phyloP scores from a whole-genome alignment of 2,113 vertebrate species.

The Cochlearius cochlearius region DNA sequence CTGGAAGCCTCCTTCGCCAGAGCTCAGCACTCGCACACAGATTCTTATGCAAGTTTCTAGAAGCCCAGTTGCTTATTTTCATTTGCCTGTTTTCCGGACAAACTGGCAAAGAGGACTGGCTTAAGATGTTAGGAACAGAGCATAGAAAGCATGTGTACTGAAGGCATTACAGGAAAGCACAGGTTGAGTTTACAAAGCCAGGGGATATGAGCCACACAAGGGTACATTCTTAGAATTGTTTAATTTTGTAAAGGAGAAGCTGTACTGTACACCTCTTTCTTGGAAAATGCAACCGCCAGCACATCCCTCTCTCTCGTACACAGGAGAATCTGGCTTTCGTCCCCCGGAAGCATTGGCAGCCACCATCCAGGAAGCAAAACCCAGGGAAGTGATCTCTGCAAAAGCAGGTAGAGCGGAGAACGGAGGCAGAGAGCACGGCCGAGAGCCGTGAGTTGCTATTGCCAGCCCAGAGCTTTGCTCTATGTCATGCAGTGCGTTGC shows the following conservation, averaged over 20 bases:
- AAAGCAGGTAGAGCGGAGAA: slow-evolving; percentile 11
- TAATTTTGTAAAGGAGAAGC: slow-evolving; percentile 47
- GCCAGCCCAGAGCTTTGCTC: not conserved
- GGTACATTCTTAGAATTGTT: slow-evolving; percentile 67
- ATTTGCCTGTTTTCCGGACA: slow-evolving; percentile 29
- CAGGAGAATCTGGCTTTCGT: slow-evolving; percentile 23
- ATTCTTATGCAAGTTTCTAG: slow-evolving; percentile 43
- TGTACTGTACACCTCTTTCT: slow-evolving; percentile 62
- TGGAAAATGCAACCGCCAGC: slow-evolving; percentile 55
- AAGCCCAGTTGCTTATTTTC: slow-evolving; percentile 21
- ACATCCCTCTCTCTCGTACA: slow-evolving; percentile 7
- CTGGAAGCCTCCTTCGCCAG: slow-evolving; percentile 11
- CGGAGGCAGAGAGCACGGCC: not conserved
- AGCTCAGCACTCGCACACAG: not conserved
- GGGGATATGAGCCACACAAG: slow-evolving; percentile 36
- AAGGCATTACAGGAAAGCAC: slow-evolving; percentile 6
- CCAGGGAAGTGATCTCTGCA: not conserved
- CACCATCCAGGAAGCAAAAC: slow-evolving; percentile 22
- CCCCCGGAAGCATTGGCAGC: slow-evolving; percentile 28
- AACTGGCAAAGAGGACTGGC: not conserved
- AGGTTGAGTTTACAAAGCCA: slow-evolving; percentile 41
- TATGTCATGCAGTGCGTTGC: accelerated
- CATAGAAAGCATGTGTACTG: slow-evolving; percentile 9
- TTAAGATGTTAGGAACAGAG: not conserved
- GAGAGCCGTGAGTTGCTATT: not conserved